Evolutionary conservation across 2,888 invertebrate genomes (phyloP), one percentile per base, ranked within the genome.

Genomic region (Drosophila flavopinicola): DNA sequence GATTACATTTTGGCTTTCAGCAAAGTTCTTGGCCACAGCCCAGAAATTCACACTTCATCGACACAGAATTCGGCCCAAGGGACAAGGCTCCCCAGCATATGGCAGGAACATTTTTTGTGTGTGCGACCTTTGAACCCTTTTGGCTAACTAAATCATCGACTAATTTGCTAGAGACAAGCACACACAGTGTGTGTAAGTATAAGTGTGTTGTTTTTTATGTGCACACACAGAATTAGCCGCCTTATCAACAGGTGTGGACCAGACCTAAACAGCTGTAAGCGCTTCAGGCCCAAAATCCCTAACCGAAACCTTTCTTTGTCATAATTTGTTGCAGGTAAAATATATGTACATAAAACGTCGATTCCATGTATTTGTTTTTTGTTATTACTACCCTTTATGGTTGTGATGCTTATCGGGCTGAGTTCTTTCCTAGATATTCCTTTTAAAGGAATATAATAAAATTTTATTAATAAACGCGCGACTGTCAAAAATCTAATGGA

Each of bases 401-500:
- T 17, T 15, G 32, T 33, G 84, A 78, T 78, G 66, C 37, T 74
- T 79, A 80, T 80, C 79, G 17, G 38, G 44, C 29, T 4, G 30
- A 33, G 42, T 35, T 71, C 45, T 44, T 27, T 49, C 24, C 53
- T 51, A 33, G 45, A 20, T 30, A 23, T 59, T 57, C 61, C 57
- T 57, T 57, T 70, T 52, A 54, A 38, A 42, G 56, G 65, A 53
- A 61, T 45, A 82, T 60, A 63, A 78, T 78, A 78, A 85, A 79
- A 68, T 70, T 78, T 75, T 78, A 84, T 86, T 79, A 80, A 80
- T 83, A 85, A 79, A 69, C 64, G 61, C 66, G 38, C 38, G 74
- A 15, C 86, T 86, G 84, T 79, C 78, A 80, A 73, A 83, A 20
- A 73, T 77, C 85, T 86, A 86, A 86, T 80, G 84, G 86, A 64